Evolutionary conservation across 2,888 invertebrate genomes (phyloP).

Genomic region (Tetranychus piercei): DNA sequence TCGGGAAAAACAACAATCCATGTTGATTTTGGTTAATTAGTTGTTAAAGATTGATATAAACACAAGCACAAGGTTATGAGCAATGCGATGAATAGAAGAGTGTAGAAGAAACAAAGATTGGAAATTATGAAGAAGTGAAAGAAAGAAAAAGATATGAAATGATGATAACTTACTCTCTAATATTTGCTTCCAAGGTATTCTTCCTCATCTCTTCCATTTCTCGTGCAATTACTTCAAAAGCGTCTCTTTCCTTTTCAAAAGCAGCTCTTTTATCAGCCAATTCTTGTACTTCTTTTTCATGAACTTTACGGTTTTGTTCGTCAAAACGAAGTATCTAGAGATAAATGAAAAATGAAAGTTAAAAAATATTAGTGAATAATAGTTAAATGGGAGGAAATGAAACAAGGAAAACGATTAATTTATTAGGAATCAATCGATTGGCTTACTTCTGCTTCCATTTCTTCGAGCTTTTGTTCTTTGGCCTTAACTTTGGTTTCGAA

Average conservation of each 20-base stretch:
- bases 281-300: constrained; percentile 77
- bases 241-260: constrained; percentile 62
- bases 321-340: constrained; percentile 45
- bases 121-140: not conserved
- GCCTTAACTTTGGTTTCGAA: constrained; percentile 95
- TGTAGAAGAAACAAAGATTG: not conserved
- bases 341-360: not conserved
- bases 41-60: not conserved
- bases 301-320: constrained; percentile 54
- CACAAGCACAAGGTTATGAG: not conserved
- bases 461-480: constrained; percentile 84
- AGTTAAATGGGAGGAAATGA: not conserved
- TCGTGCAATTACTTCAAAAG: constrained; percentile 77
- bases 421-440: not conserved
- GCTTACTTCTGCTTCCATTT: constrained; percentile 69
- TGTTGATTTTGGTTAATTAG: not conserved
- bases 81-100: not conserved
- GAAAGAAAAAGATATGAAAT: not conserved
- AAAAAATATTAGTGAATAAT: not conserved
- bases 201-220: constrained; percentile 69
- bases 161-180: constrained; percentile 52
- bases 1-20: not conserved
- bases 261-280: constrained; percentile 68
- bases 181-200: constrained; percentile 61
- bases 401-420: not conserved